Conservation (phyloP, 2,797 vertebrate genomes). For the Otolemur crassicaudatus region DNA sequence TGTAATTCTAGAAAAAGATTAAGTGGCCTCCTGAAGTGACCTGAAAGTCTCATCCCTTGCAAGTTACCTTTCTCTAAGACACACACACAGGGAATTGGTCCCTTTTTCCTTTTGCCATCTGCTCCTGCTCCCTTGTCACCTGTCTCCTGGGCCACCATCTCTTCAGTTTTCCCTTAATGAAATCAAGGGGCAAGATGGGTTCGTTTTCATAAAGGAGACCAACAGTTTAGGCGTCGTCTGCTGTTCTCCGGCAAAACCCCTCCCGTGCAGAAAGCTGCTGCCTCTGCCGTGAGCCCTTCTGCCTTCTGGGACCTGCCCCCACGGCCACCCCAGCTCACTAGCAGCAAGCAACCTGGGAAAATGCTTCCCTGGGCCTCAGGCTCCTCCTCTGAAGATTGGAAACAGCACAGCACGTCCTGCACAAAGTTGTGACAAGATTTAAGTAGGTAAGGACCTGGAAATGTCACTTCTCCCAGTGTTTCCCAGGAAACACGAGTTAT, state of each 20-base stretch:
- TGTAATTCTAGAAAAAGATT: not conserved
- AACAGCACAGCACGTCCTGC: not conserved
- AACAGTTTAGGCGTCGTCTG: not conserved
- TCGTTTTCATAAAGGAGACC: not conserved
- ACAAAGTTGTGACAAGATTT: not conserved
- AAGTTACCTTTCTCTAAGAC: not conserved
- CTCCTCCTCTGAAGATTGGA: not conserved
- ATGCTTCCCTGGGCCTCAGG: not conserved
- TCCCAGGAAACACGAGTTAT: no score
- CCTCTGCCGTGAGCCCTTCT: no score
- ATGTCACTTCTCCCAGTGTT: not conserved
- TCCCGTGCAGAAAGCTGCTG: not conserved
- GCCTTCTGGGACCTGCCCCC: not conserved
- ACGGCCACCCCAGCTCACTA: not conserved
- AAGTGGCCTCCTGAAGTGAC: not conserved
- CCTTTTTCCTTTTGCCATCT: not conserved
- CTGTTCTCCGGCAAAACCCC: not conserved
- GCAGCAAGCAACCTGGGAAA: accelerated
- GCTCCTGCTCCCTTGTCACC: not conserved
- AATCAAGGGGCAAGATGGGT: not conserved
- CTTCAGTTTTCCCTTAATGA: not conserved
- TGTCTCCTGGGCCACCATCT: not conserved
- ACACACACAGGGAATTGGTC: not conserved
- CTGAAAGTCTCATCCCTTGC: not conserved
- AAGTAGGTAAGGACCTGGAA: not conserved